A percentile compares a stretch with the other conserved stretches of the same genome.
These are phyloP conservation scores for Camelus bactrianus DNA, from an alignment of 2,113 vertebrate genomes.

Conservation along the genomic window DNA sequence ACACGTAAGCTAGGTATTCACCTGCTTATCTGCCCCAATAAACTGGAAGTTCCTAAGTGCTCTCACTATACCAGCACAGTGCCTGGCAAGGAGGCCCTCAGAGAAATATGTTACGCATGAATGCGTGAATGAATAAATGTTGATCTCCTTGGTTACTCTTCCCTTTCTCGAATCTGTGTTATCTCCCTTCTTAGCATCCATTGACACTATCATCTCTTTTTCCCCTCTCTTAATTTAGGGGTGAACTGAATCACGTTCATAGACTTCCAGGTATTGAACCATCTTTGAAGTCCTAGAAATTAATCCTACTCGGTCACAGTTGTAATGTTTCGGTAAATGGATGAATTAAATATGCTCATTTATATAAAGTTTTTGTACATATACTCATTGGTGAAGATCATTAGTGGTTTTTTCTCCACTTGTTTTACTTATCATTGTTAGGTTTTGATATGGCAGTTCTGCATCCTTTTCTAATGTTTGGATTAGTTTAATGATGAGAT, in stretches of 20 bases:
- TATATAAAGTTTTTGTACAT: neutral
- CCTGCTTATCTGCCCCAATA: neutral
- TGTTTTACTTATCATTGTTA: neutral
- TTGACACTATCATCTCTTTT: neutral
- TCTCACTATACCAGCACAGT: neutral
- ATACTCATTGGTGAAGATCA: neutral
- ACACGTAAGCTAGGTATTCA: neutral
- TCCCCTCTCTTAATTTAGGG: neutral
- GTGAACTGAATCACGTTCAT: neutral
- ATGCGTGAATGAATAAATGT: neutral
- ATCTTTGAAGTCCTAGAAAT: constrained; percentile 17
- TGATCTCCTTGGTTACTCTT: neutral
- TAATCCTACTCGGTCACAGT: neutral
- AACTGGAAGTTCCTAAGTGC: neutral
- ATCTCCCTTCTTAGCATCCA: neutral
- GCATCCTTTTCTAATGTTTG: neutral
- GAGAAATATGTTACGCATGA: neutral
- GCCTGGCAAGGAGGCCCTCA: neutral
- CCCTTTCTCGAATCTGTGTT: neutral
- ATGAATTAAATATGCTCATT: neutral
- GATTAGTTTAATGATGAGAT: constrained; percentile 7
- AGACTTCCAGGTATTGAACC: constrained; percentile 31
- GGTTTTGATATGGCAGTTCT: neutral
- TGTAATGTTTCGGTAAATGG: neutral
- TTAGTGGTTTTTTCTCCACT: neutral